phyloP scores from a whole-genome alignment of 2,797 vertebrate species.

The Melanotaenia nigrans region DNA sequence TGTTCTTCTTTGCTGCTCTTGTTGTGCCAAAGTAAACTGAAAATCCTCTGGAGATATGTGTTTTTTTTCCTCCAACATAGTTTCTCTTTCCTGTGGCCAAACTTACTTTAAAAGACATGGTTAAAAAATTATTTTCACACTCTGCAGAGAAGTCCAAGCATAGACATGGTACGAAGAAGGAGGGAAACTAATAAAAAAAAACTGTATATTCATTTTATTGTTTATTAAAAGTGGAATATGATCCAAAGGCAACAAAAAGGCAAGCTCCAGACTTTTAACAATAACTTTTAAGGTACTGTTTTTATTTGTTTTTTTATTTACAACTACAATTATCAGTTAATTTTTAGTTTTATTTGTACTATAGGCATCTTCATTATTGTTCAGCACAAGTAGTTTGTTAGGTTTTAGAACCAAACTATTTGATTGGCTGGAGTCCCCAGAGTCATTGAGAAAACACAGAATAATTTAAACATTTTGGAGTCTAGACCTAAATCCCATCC shows the following conservation, averaged over 20 bases:
- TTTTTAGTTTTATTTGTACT: neutral
- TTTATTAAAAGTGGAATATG: neutral
- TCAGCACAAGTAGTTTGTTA: neutral
- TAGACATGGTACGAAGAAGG: neutral
- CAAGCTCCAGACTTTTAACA: neutral
- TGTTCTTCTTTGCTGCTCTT: constrained; percentile 70
- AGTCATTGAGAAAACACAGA: neutral
- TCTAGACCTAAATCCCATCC: neutral
- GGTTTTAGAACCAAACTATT: neutral
- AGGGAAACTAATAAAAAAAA: neutral
- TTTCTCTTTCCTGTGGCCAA: constrained; percentile 55
- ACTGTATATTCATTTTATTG: constrained; percentile 1
- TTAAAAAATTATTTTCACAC: constrained; percentile 48
- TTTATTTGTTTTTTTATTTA: neutral
- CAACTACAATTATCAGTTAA: no score
- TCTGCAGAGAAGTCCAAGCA: constrained; percentile 3
- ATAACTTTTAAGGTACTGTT: neutral
- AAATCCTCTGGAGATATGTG: constrained; percentile 66
- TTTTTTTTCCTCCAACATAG: constrained; percentile 59
- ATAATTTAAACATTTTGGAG: neutral
- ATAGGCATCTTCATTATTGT: neutral
- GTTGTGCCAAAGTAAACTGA: constrained; percentile 75
- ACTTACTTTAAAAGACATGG: constrained; percentile 56
- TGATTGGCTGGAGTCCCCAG: neutral
- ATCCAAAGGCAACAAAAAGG: neutral